These are phyloP conservation scores for Dryobates pubescens DNA, from an alignment of 2,797 vertebrate genomes.

Conservation along the genomic window DNA sequence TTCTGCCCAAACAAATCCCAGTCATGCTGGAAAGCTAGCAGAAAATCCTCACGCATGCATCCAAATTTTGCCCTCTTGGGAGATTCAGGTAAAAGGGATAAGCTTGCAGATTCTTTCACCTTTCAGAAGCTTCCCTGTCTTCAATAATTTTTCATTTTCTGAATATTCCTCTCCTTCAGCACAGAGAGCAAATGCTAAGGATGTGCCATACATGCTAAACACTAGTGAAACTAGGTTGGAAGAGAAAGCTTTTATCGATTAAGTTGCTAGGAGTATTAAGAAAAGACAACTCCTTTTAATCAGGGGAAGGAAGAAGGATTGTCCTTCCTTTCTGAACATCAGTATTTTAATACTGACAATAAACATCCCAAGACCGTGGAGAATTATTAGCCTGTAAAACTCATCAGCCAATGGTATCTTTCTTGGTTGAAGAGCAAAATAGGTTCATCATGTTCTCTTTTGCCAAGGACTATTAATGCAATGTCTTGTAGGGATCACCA, in stretches of 20 bases:
- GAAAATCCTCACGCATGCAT: background rate
- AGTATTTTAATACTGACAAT: background rate
- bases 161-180: background rate
- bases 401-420: background rate
- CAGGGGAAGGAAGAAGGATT: background rate
- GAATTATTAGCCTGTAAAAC: background rate
- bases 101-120: constrained; percentile 7
- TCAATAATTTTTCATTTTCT: constrained; percentile 47
- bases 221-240: background rate
- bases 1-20: background rate
- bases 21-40: background rate
- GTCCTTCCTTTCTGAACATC: background rate
- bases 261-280: background rate
- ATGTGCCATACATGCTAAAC: constrained; percentile 32
- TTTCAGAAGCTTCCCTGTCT: constrained; percentile 42
- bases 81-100: constrained; percentile 31
- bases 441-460: background rate
- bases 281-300: constrained; percentile 2
- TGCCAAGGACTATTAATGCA: background rate
- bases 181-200: background rate
- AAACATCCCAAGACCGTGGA: background rate
- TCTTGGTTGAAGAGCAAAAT: background rate
- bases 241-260: background rate
- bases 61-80: background rate
- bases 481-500: background rate